phyloP scores from a whole-genome alignment of 2,888 invertebrate genomes.

The Chironomus tentans region DNA sequence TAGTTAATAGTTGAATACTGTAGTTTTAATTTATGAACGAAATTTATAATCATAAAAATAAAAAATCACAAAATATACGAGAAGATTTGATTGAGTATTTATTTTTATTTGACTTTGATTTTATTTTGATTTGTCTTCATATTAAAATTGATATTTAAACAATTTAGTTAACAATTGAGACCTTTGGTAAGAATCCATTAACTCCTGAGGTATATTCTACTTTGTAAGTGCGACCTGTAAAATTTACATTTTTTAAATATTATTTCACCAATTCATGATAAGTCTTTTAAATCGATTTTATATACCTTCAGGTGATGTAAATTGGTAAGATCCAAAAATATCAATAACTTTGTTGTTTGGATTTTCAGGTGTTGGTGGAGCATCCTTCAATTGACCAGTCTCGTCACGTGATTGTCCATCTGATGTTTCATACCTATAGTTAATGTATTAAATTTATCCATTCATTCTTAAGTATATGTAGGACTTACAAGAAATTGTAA shows the following conservation, averaged over 20 bases:
- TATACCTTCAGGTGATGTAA: conserved; percentile 16
- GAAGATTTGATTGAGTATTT: not conserved
- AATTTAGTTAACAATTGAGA: conserved; percentile 17
- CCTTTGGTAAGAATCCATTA: conserved; percentile 24
- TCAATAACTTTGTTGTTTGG: conserved; percentile 25
- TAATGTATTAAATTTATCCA: not conserved
- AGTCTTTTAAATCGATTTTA: not conserved
- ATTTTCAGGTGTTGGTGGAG: conserved; percentile 24
- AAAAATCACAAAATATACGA: not conserved
- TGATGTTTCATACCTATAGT: conserved; percentile 11
- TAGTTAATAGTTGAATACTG: too few relatives aligned
- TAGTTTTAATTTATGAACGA: too few relatives aligned
- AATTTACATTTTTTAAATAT: too few relatives aligned
- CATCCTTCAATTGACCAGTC: conserved; percentile 21
- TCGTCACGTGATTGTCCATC: conserved; percentile 22
- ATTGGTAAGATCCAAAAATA: conserved; percentile 17
- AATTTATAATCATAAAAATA: not conserved
- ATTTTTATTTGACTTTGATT: not conserved
- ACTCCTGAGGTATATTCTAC: conserved; percentile 14
- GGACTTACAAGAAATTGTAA: conserved; percentile 12
- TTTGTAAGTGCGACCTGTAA: conserved; percentile 6
- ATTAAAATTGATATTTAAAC: not conserved
- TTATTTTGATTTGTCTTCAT: not conserved
- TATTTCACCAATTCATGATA: not conserved
- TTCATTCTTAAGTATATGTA: not conserved